Evolutionary conservation across 2,113 vertebrate species (phyloP).

Genomic region (Numenius arquata): DNA sequence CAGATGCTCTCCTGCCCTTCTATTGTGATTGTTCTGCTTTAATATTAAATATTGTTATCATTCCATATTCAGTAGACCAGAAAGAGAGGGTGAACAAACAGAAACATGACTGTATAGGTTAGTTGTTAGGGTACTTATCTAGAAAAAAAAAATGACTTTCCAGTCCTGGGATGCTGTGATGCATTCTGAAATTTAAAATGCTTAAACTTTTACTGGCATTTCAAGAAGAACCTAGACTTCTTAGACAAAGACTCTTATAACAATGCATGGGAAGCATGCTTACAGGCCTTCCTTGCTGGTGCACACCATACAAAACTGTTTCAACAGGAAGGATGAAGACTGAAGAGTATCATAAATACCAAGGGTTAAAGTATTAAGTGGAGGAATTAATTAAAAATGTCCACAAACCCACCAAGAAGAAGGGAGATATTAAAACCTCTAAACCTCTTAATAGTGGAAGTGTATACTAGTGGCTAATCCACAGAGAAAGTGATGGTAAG

Average conservation of each 20-base stretch:
- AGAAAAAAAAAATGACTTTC: rapidly evolving
- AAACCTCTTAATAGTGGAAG: not conserved
- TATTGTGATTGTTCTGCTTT: not conserved
- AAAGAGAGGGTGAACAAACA: not conserved
- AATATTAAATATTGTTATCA: not conserved
- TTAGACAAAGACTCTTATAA: not conserved
- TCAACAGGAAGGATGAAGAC: not conserved
- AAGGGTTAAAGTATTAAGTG: not conserved
- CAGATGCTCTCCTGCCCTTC: not conserved
- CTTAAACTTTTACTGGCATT: not conserved
- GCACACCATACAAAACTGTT: not conserved
- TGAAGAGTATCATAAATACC: not conserved
- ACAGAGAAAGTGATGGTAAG: not conserved
- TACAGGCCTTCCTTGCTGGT: not conserved
- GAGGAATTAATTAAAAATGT: not conserved
- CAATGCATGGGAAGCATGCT: not conserved
- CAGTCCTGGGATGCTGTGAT: not conserved
- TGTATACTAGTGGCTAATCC: not conserved
- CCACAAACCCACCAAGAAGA: not conserved
- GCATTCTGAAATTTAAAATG: not conserved
- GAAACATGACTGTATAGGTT: not conserved
- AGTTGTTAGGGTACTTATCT: not conserved
- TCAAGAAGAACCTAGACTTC: not conserved
- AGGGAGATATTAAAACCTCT: not conserved
- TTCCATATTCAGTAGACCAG: not conserved